A percentile compares a stretch with the other conserved stretches of the same genome.
phyloP scores from a whole-genome alignment of 2,113 vertebrate genomes.

The Oreocharis arfaki region DNA sequence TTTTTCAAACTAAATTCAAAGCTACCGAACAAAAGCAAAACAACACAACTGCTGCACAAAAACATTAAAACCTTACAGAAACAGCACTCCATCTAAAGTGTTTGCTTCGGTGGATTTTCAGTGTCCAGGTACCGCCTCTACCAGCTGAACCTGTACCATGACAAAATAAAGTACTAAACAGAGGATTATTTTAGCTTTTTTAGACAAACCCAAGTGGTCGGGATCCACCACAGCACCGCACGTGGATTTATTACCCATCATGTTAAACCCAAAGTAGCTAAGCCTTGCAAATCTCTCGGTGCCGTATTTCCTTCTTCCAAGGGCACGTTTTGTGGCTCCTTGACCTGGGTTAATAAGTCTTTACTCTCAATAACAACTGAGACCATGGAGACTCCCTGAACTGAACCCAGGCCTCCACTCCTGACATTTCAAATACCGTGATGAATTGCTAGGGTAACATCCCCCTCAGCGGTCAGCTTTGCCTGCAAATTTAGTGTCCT shows the following conservation, averaged over 20 bases:
- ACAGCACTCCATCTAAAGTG: background rate
- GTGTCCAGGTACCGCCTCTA: background rate
- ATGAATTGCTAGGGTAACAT: constrained; percentile 41
- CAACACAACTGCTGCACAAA: background rate
- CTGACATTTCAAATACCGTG: background rate
- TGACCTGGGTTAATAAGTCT: constrained; percentile 55
- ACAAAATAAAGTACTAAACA: background rate
- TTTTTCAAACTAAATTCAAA: constrained; percentile 34
- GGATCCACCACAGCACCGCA: background rate
- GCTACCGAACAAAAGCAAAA: background rate
- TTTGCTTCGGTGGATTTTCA: background rate
- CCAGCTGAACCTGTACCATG: background rate
- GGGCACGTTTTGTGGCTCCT: constrained; percentile 11
- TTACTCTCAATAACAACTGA: constrained; percentile 46
- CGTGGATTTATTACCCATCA: constrained; percentile 1
- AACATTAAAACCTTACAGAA: background rate
- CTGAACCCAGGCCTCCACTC: background rate
- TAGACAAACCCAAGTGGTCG: background rate
- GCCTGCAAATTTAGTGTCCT: background rate
- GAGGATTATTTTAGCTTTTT: constrained; percentile 9
- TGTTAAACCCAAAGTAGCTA: constrained; percentile 21
- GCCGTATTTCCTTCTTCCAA: constrained; percentile 8
- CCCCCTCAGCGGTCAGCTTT: background rate
- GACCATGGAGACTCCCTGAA: constrained; percentile 14
- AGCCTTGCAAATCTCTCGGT: constrained; percentile 18